Evolutionary conservation across 2,888 invertebrate genomes (phyloP).

Genomic region (Melipona beecheii): DNA sequence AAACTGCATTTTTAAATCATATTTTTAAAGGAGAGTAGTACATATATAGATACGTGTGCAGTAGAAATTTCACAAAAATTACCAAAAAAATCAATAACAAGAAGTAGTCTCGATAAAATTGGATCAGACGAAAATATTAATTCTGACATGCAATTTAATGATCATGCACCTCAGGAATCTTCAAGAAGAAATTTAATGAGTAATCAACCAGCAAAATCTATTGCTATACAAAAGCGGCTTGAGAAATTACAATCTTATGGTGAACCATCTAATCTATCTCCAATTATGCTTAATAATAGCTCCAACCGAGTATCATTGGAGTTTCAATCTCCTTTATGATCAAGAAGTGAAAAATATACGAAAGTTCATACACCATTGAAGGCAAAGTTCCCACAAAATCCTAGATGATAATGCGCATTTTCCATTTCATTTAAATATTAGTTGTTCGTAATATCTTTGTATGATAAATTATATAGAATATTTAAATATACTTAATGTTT

Average conservation of each 20-base stretch:
- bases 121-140: conserved; percentile 15
- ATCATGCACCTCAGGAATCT: conserved; percentile 1
- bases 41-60: conserved; percentile 72
- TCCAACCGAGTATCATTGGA: conserved; percentile 62
- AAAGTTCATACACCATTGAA: conserved; percentile 11
- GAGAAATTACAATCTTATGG: conserved; percentile 86
- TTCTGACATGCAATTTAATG: conserved; percentile 7
- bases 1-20: neutral
- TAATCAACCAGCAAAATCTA: conserved; percentile 46
- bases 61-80: conserved; percentile 73
- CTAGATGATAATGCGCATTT: conserved; percentile 24
- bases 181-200: conserved; percentile 12
- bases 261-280: conserved; percentile 86
- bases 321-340: conserved; percentile 66
- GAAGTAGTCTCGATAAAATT: conserved; percentile 20
- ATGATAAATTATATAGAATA: conserved; percentile 11
- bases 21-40: conserved; percentile 67
- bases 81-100: conserved; percentile 70
- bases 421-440: neutral
- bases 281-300: conserved; percentile 80
- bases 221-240: conserved; percentile 81
- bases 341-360: neutral
- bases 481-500: neutral
- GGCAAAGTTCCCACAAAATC: conserved; percentile 10
- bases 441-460: neutral